Conservation (phyloP, 2,113 vertebrate genomes). For the Stictonetta naevosa region DNA sequence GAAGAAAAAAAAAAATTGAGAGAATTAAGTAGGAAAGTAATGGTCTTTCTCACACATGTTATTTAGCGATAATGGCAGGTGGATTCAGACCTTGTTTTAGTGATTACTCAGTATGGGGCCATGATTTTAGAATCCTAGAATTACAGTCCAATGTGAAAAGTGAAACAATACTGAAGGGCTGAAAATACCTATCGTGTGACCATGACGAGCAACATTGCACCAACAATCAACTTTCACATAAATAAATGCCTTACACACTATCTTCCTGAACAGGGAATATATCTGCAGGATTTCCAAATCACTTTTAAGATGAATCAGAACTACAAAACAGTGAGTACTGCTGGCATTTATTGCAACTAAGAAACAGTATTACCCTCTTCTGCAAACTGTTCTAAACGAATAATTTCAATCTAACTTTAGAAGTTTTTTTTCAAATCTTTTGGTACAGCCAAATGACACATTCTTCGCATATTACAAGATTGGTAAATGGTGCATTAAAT, state of each 20-base stretch:
- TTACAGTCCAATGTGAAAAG: neutral
- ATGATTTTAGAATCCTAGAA: neutral
- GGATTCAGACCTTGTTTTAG: neutral
- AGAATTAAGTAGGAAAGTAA: neutral
- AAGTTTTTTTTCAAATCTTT: neutral
- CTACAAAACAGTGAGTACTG: neutral
- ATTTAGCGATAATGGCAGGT: neutral
- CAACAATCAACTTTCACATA: neutral
- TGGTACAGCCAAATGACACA: neutral
- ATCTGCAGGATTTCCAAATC: neutral
- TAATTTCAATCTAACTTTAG: neutral
- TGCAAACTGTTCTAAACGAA: neutral
- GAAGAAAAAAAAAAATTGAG: neutral
- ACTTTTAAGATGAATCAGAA: neutral
- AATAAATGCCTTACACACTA: neutral
- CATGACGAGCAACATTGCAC: neutral
- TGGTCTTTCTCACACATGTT: neutral
- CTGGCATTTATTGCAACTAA: neutral
- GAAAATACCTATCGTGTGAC: rapidly evolving
- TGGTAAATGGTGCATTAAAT: neutral
- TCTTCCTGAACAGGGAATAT: neutral
- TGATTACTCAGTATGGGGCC: neutral
- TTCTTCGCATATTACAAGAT: neutral
- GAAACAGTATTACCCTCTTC: neutral
- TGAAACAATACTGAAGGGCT: neutral